These are phyloP conservation scores for Dendropsophus ebraccatus DNA, from an alignment of 2,113 vertebrate species.

Conservation along the genomic window DNA sequence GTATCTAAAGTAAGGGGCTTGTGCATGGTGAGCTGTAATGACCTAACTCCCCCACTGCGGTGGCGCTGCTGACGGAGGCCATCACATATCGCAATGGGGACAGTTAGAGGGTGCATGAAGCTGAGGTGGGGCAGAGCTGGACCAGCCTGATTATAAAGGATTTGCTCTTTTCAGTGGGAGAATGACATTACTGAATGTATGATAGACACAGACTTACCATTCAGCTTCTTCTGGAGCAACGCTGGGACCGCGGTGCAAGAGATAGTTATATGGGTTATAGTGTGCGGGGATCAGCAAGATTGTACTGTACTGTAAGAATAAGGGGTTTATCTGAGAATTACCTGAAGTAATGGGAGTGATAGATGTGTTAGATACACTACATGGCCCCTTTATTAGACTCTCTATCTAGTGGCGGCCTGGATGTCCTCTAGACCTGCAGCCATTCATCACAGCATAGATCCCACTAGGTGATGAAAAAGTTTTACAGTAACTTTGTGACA, in stretches of 20 bases:
- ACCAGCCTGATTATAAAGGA: background rate
- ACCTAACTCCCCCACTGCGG: background rate
- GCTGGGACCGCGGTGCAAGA: background rate
- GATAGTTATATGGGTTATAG: too few relatives aligned
- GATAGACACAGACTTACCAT: background rate
- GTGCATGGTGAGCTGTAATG: conserved; percentile 37
- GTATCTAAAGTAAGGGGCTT: background rate
- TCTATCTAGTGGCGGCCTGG: too few relatives aligned
- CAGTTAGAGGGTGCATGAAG: conserved; percentile 18
- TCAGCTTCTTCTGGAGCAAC: background rate
- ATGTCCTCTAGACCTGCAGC: too few relatives aligned
- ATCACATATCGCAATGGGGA: background rate
- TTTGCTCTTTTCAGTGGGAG: background rate
- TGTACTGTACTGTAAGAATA: too few relatives aligned
- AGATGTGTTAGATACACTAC: background rate
- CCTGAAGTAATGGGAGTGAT: background rate
- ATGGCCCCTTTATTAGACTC: too few relatives aligned
- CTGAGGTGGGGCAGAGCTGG: background rate
- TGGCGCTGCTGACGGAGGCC: background rate
- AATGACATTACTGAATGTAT: background rate
- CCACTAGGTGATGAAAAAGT: too few relatives aligned
- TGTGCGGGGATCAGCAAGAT: background rate
- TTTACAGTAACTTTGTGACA: too few relatives aligned
- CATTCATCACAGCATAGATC: too few relatives aligned
- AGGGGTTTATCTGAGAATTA: background rate